Conservation (phyloP, 2,888 invertebrate species). For the Hanleya hanleyi region DNA sequence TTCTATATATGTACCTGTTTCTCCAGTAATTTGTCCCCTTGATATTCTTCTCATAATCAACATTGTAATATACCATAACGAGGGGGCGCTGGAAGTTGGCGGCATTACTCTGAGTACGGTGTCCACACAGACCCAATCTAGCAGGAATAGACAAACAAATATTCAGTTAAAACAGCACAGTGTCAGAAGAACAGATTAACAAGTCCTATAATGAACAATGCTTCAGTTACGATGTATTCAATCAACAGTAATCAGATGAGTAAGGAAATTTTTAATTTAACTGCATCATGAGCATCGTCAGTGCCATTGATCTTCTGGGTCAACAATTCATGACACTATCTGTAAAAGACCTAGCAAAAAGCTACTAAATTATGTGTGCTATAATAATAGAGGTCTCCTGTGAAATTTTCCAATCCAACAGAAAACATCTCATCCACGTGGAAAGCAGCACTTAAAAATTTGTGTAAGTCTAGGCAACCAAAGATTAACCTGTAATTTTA, state of each 20-base stretch:
- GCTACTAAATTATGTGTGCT: too few relatives aligned
- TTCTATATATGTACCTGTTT: conserved; percentile 64
- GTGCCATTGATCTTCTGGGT: not conserved
- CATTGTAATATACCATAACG: conserved; percentile 92
- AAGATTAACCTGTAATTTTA: too few relatives aligned
- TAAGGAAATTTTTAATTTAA: conserved; percentile 8
- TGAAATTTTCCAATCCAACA: too few relatives aligned
- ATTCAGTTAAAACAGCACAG: not conserved
- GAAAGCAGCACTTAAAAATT: too few relatives aligned
- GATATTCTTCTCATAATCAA: conserved; percentile 96
- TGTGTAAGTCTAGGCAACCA: too few relatives aligned
- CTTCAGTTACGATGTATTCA: not conserved
- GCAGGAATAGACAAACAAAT: conserved; percentile 51
- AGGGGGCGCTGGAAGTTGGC: conserved; percentile 92
- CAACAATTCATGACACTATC: too few relatives aligned
- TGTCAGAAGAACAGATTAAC: not conserved
- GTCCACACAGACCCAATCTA: conserved; percentile 93
- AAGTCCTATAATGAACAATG: not conserved
- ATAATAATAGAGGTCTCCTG: too few relatives aligned
- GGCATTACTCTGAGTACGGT: conserved; percentile 88
- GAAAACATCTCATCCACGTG: too few relatives aligned
- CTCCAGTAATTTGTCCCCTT: conserved; percentile 98
- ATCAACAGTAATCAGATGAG: conserved; percentile 10
- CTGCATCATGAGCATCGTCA: not conserved
- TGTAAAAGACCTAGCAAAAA: too few relatives aligned